Percentiles rank a stretch among this genome's conserved stretches.
phyloP scores from a whole-genome alignment of 2,113 vertebrate genomes.

The Grus americana region DNA sequence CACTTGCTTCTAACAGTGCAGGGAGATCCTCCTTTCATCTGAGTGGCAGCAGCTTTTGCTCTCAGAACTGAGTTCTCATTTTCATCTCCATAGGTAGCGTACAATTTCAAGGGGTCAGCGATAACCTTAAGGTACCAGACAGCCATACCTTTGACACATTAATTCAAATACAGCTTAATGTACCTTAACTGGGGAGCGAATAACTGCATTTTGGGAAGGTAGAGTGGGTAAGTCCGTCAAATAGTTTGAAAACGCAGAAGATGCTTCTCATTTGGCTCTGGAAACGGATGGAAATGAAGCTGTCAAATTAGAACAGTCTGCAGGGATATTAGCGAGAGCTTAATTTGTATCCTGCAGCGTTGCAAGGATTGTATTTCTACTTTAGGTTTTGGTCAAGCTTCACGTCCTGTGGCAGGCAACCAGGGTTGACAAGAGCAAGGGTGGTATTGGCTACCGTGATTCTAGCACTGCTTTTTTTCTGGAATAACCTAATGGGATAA shows the following conservation, averaged over 20 bases:
- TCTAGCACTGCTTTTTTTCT: not conserved
- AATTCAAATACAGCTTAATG: not conserved
- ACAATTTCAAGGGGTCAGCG: not conserved
- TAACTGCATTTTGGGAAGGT: not conserved
- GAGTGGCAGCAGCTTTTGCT: not conserved
- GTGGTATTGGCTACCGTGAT: not conserved
- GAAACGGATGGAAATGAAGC: not conserved
- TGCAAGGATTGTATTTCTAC: not conserved
- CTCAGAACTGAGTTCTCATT: not conserved
- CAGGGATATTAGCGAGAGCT: not conserved
- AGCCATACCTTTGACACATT: not conserved
- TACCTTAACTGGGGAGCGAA: not conserved
- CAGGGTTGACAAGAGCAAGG: rapidly evolving
- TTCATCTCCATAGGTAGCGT: not conserved
- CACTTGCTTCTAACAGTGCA: not conserved
- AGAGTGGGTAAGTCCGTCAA: not conserved
- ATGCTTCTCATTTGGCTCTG: not conserved
- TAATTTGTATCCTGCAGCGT: not conserved
- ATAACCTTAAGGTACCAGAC: not conserved
- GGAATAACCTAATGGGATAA: conserved; percentile 48
- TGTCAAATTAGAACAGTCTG: not conserved
- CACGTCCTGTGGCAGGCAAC: not conserved
- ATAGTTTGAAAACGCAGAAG: not conserved
- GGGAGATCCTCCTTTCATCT: not conserved
- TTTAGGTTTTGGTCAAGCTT: not conserved